Percentiles rank a stretch among this genome's conserved stretches.
Conservation (phyloP, 2,113 vertebrate genomes). For the Atractosteus spatula region DNA sequence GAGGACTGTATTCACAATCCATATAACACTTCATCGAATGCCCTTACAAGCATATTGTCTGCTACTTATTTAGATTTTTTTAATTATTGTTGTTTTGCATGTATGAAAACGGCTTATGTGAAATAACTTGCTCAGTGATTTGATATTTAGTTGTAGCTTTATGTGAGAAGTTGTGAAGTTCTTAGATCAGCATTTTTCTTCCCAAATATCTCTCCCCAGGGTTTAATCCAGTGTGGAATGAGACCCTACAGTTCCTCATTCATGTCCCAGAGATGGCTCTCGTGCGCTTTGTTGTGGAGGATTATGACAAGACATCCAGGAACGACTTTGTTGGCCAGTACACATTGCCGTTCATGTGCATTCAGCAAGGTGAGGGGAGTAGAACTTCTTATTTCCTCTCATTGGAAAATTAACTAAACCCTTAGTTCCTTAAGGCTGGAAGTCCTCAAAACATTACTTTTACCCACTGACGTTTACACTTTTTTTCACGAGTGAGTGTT, state of each 20-base stretch:
- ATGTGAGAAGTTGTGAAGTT: too few species aligned
- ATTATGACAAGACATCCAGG: slow-evolving; percentile 85
- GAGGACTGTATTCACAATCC: slow-evolving; percentile 28
- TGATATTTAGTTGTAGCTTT: too few species aligned
- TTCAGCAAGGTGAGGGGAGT: slow-evolving; percentile 77
- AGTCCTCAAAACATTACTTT: too few species aligned
- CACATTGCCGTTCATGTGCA: slow-evolving; percentile 79
- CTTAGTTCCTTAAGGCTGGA: too few species aligned
- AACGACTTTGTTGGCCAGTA: slow-evolving; percentile 94
- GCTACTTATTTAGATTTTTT: background rate
- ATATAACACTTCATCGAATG: too few species aligned
- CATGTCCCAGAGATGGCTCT: slow-evolving; percentile 81
- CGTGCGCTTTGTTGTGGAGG: slow-evolving; percentile 88
- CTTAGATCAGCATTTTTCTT: background rate
- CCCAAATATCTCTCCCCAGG: slow-evolving; percentile 56
- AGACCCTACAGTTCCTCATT: slow-evolving; percentile 80
- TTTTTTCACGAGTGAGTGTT: too few species aligned
- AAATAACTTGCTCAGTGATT: too few species aligned
- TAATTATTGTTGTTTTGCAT: background rate
- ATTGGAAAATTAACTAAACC: too few species aligned
- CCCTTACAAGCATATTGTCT: background rate
- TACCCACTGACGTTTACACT: too few species aligned
- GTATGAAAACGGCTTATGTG: too few species aligned
- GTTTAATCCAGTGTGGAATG: slow-evolving; percentile 87
- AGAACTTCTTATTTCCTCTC: too few species aligned